Evolutionary conservation across 2,113 vertebrate species (phyloP).

Genomic region (Falcunculus frontatus): DNA sequence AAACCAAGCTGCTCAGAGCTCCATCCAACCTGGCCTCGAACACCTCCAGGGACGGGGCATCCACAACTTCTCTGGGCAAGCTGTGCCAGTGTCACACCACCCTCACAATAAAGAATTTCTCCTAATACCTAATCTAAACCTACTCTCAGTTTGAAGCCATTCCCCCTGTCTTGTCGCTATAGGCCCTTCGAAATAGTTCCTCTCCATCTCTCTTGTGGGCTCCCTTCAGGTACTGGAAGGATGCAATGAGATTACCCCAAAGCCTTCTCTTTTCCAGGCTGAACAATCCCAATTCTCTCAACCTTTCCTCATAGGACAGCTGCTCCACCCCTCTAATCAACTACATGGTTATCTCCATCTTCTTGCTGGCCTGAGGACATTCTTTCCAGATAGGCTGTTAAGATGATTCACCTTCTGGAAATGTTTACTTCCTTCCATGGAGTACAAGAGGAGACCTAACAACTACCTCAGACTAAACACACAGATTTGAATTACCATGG

Average conservation of each 20-base stretch:
- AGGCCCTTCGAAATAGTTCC: neutral
- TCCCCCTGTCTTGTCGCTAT: neutral
- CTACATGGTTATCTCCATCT: neutral
- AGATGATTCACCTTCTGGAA: slow-evolving; percentile 24
- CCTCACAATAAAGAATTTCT: neutral
- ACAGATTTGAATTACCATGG: neutral
- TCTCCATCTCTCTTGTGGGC: neutral
- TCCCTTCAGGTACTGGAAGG: neutral
- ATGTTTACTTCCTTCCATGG: neutral
- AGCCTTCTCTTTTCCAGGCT: neutral
- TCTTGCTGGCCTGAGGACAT: neutral
- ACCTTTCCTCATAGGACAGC: neutral
- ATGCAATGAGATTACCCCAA: neutral
- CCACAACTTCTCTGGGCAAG: neutral
- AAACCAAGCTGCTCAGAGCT: neutral
- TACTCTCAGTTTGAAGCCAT: neutral
- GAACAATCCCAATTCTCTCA: neutral
- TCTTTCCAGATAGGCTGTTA: slow-evolving; percentile 13
- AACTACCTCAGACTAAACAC: neutral
- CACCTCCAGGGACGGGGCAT: neutral
- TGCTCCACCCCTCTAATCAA: neutral
- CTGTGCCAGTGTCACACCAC: neutral
- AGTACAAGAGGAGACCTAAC: neutral
- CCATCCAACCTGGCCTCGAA: neutral
- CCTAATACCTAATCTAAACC: neutral